Evolutionary conservation across 2,888 invertebrate species (phyloP).

Genomic region (Heliconius erato): DNA sequence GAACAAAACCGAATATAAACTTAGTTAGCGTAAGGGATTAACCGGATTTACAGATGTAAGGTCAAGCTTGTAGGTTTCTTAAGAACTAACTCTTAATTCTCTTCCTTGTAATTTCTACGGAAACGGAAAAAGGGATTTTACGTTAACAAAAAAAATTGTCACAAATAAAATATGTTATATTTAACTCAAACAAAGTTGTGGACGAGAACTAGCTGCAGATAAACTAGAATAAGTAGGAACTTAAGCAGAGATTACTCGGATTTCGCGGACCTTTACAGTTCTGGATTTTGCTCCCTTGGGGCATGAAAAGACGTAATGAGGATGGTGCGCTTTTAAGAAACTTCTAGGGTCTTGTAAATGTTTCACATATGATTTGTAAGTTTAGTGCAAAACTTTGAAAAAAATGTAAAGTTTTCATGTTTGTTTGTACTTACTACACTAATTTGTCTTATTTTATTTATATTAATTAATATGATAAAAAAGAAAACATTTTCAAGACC

Average conservation of each 20-base stretch:
- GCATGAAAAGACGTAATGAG: conserved; percentile 13
- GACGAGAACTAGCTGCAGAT: conserved; percentile 11
- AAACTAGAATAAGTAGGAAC: conserved; percentile 25
- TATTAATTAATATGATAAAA: no score
- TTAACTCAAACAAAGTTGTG: neutral
- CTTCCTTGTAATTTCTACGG: no score
- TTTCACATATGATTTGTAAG: conserved; percentile 3
- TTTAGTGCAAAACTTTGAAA: neutral
- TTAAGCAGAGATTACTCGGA: conserved; percentile 28
- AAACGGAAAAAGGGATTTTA: neutral
- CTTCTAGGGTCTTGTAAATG: neutral
- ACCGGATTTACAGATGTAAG: no score
- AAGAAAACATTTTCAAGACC: no score
- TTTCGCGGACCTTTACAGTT: conserved; percentile 15
- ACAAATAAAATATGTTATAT: neutral
- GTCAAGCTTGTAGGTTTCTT: no score
- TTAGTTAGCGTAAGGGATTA: no score
- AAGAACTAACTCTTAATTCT: no score
- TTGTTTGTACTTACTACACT: neutral
- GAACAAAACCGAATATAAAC: no score
- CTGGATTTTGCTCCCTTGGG: neutral
- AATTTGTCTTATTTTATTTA: no score
- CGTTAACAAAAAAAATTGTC: neutral
- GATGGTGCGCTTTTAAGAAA: neutral
- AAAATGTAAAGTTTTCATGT: neutral